Evolutionary conservation across 2,888 invertebrate genomes (phyloP).

Genomic region (Physocephala rufipes): DNA sequence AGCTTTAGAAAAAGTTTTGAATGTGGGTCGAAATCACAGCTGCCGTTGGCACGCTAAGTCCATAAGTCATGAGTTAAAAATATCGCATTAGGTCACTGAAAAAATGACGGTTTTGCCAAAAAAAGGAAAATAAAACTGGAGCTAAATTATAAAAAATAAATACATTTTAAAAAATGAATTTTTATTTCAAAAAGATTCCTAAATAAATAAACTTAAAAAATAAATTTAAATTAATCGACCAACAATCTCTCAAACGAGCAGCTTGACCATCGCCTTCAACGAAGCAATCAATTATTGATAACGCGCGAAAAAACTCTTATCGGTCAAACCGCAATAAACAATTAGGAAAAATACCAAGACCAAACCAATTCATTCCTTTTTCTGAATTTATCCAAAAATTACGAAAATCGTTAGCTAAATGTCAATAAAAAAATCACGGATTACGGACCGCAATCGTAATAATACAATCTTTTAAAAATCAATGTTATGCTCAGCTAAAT

Average conservation of each 20-base stretch:
- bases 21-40: conserved; percentile 4
- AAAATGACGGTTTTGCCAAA: not conserved
- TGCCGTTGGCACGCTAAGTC: not conserved
- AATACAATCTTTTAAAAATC: not conserved
- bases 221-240: not conserved
- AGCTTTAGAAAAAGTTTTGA: not conserved
- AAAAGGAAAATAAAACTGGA: too few species aligned
- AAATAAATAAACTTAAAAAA: too few species aligned
- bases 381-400: not conserved
- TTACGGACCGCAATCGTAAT: not conserved
- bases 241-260: not conserved
- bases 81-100: not conserved
- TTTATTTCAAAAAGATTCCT: too few species aligned
- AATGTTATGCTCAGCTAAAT: not conserved
- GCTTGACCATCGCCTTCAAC: not conserved
- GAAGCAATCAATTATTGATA: not conserved
- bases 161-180: too few species aligned
- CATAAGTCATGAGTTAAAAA: not conserved
- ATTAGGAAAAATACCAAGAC: too few species aligned
- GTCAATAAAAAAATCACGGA: not conserved
- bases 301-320: not conserved
- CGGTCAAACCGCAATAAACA: too few species aligned
- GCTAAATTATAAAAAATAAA: not conserved
- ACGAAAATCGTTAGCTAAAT: not conserved
- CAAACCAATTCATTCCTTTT: too few species aligned